Conservation (phyloP, 2,888 invertebrate genomes). For the Trachelus stipa region DNA sequence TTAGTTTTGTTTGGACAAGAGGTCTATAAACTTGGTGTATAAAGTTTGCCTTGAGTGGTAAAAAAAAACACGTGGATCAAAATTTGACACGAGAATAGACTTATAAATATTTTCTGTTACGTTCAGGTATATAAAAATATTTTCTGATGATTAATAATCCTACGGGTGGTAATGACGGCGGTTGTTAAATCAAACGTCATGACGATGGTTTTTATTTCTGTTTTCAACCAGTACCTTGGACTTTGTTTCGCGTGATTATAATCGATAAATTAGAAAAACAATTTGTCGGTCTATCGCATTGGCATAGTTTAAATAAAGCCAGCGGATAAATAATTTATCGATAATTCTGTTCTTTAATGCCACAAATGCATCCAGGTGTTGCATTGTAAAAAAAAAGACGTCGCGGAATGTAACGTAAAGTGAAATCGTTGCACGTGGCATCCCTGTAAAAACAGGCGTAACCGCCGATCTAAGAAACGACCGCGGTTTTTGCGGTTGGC, state of each 20-base stretch:
- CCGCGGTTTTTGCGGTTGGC: conserved; percentile 24
- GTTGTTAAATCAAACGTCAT: neutral
- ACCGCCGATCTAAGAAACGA: neutral
- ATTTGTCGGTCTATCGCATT: neutral
- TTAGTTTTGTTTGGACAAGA: neutral
- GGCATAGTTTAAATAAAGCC: neutral
- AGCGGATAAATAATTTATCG: neutral
- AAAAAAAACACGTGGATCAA: neutral
- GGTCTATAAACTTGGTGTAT: neutral
- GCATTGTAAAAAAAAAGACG: neutral
- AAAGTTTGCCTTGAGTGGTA: neutral
- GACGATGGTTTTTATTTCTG: neutral
- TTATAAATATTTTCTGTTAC: neutral
- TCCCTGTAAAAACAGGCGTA: neutral
- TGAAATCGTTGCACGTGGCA: neutral
- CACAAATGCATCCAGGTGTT: neutral
- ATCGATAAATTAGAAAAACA: neutral
- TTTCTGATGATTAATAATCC: neutral
- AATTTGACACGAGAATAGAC: neutral
- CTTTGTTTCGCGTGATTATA: neutral
- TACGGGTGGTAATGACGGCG: neutral
- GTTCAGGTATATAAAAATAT: neutral
- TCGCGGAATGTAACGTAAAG: neutral
- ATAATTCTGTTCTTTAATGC: neutral
- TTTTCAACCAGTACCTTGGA: neutral